phyloP scores from a whole-genome alignment of 2,888 invertebrate species.

The Polymixis flavicincta region DNA sequence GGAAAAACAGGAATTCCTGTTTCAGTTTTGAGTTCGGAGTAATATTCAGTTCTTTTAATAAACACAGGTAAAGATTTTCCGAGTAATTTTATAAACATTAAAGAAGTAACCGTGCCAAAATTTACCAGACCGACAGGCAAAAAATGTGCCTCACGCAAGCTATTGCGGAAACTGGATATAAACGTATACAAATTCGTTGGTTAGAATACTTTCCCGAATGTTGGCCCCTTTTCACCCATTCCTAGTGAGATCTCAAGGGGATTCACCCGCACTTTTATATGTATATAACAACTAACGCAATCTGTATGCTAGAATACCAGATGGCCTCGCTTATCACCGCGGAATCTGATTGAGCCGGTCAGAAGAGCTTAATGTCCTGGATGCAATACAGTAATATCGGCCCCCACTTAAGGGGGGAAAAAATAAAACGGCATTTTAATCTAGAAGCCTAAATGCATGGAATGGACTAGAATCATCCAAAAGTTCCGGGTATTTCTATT shows the following conservation, averaged over 20 bases:
- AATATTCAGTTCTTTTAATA: constrained; percentile 20
- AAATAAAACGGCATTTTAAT: too few species aligned
- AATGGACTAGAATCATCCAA: too few species aligned
- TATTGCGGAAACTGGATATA: constrained; percentile 35
- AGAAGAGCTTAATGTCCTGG: too few species aligned
- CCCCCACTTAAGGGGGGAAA: too few species aligned
- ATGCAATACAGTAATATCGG: too few species aligned
- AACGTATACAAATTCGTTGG: constrained; percentile 9
- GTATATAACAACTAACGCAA: not conserved
- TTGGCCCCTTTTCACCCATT: constrained; percentile 13
- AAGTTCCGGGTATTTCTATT: too few species aligned
- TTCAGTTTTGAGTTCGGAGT: too few species aligned
- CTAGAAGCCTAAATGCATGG: too few species aligned
- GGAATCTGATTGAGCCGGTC: too few species aligned
- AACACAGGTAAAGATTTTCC: constrained; percentile 13
- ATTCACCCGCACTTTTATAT: not conserved
- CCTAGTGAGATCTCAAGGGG: not conserved
- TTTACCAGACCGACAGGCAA: constrained; percentile 34
- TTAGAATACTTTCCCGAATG: constrained; percentile 10
- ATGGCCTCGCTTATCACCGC: too few species aligned
- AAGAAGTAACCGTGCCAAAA: constrained; percentile 42
- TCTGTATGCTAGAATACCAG: not conserved
- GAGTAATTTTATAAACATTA: constrained; percentile 16
- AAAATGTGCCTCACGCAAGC: constrained; percentile 27
- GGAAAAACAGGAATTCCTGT: not conserved